Percentiles rank a stretch among this genome's conserved stretches.
These are phyloP conservation scores for Meleagris gallopavo DNA, from an alignment of 2,113 vertebrate species.

Conservation along the genomic window DNA sequence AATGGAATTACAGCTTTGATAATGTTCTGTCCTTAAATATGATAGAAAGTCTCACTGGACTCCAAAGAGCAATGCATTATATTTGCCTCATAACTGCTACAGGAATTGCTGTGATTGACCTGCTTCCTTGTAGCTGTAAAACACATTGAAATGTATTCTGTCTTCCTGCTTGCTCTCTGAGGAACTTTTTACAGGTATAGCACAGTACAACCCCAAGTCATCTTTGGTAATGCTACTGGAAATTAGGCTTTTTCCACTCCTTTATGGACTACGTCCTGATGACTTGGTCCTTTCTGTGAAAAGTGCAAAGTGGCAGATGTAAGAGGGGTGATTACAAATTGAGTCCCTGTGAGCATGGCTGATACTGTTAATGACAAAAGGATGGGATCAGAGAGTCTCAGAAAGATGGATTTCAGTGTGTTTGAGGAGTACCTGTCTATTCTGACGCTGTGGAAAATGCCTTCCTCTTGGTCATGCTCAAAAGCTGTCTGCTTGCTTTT, in stretches of 20 bases:
- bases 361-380: neutral
- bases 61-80: conserved; percentile 17
- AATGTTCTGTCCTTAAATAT: neutral
- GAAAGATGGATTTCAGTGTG: neutral
- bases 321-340: neutral
- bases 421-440: neutral
- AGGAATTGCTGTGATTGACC: conserved; percentile 7
- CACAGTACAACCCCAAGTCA: neutral
- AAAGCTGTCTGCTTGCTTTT: neutral
- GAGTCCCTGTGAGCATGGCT: neutral
- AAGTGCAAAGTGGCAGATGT: neutral
- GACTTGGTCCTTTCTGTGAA: neutral
- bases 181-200: neutral
- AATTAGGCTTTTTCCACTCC: neutral
- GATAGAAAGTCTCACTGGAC: neutral
- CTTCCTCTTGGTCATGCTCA: neutral
- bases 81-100: conserved; percentile 4
- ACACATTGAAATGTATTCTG: neutral
- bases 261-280: neutral
- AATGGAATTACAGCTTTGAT: conserved; percentile 1
- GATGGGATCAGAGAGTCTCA: neutral
- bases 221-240: neutral
- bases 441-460: neutral
- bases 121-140: conserved; percentile 5
- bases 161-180: neutral